Evolutionary conservation across 2,113 vertebrate genomes (phyloP), one percentile per base, ranked within the genome.

Genomic region (Vanacampus margaritifer): DNA sequence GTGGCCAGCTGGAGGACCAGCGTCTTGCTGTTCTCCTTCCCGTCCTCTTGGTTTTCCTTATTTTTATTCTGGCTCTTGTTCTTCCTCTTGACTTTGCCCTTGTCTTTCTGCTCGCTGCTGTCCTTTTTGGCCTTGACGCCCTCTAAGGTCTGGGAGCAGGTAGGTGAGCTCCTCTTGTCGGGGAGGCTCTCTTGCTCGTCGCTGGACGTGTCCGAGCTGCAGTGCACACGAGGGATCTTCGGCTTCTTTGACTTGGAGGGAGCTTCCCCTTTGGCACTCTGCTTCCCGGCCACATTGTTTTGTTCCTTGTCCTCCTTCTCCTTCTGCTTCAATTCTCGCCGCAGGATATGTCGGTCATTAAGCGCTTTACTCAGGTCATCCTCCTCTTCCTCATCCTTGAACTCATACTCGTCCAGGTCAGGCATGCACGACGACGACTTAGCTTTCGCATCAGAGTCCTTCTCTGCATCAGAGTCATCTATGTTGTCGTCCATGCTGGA

Each of bases 11-110:
- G 90, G 60, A 94, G 85, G 69, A 93, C 94, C 65, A 94, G 75
- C 5, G 93, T 82, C 90, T 95, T 95, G 39, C 94, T 89, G 79
- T 98, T 97, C 89, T 98, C 97, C 84, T 95, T 96, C 17, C 93
- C 93, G 0, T 96, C 94, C 84, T 98, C 96, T 76, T 98, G 95
- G 83, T 99, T 99, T 74, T 99, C 96, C 88, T 99, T 99, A 86
- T 99, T 99, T 93, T 98, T 98, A 79, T 92, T 98, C 81, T 96
- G 96, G 75, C 94, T 98, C 89, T 98, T 98, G 65, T 93, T 90
- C 88, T 97, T 99, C 83, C 90, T 94, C 91, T 98, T 99, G 26
- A 95, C 93, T 89, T 99, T 98, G 35, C 95, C 94, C 76, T 97
- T 99, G 79, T 97, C 95, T 72, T 96, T 98, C 75, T 94, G 94